Base-by-base conservation (phyloP, 2,113 vertebrate genomes). In the Percopsis transmontana region DNA sequence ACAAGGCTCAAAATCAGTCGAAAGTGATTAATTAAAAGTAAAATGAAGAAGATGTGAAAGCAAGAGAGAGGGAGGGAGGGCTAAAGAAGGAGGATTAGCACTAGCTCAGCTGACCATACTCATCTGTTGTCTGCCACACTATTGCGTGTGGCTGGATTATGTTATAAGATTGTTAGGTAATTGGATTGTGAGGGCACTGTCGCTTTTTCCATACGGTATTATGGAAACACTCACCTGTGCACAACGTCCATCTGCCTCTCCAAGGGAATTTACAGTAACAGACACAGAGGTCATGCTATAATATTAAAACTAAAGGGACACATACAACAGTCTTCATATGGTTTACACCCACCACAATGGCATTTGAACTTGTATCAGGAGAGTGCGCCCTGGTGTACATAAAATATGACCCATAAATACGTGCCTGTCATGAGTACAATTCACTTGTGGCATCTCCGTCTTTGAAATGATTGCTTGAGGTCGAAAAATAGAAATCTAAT, bases 131-230 rank as follows among this genome's bases (percentile, higher is more conserved):
- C 2, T 51, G 48, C 50, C 59, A 45, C 48, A n/a, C 39, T 1
- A 11, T 66, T 56, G 21, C 48, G 45, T 65, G 58, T 66, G 58
- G 24, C 58, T 57, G 74, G 70, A 70, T 81, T 80, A 78, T 64
- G 27, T 24, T 79, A 61, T 73, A 75, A 88, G 0, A 42, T 61
- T 71, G 63, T 74, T 70, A 69, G 48, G 64, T 54, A 79, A 79
- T 58, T 47, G 72, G 78, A 88, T 86, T 81, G 81, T 75, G 66
- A 74, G 61, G 73, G 62, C 40, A 47, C 48, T 62, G 45, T 74
- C 80, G 64, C 72, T 79, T 81, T 84, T 79, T 75, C 72, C 70
- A 63, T 6, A 11, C 41, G 51, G 14, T 41, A 68, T 58, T 66
- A 73, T 40, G 10, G 72, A 23, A 70, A 65, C 14, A 16, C 53